Evolutionary conservation across 1,140 invertebrate species (phyloP), one percentile per base, ranked within the genome.

Genomic region (Dendrolimus kikuchii): DNA sequence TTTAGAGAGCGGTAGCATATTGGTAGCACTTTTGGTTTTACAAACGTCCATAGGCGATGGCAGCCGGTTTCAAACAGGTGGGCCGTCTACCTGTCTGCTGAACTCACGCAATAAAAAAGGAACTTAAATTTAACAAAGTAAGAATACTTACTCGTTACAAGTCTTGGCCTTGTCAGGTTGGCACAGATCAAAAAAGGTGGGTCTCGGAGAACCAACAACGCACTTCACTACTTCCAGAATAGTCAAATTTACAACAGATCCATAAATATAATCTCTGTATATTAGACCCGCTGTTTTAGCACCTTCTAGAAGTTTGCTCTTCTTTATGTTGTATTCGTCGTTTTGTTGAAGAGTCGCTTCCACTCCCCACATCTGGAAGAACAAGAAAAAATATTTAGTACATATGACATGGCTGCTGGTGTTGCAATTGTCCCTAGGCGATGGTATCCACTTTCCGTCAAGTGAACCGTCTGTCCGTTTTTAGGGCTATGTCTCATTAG

Each of bases 121-220:
- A 23, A 23, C 23, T 47, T 42, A 7, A 46, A 53, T 7, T 8
- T 38, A 3, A 9, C 4, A 40, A 40, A 5, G 49, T 40, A 49
- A 49, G 38, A 10, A 49, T 53, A 74, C 80, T 72, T 64, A 88
- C 89, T 87, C 76, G 42, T 88, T 90, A 62, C 92, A 93, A 62
- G 90, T 91, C 38, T 64, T 62, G 5, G 88, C 88, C 58, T 88
- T 88, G 55, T 90, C 89, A 4, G 93, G 93, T 58, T 81, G 74
- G 70, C 93, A 94, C 0, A 91, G 89, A 61, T 93, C 90, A 49
- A 94, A 89, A 81, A 94, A 94, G 54, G 93, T 92, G 0, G 93
- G 93, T 57, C 93, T 86, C 0, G 92, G 91, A 53, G 93, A 92
- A 0, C 92, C 92, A 5, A 93, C 83, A 2, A 92, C 71, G 9